Evolutionary conservation across 2,113 vertebrate genomes (phyloP).

Genomic region (Microtus richardsoni): DNA sequence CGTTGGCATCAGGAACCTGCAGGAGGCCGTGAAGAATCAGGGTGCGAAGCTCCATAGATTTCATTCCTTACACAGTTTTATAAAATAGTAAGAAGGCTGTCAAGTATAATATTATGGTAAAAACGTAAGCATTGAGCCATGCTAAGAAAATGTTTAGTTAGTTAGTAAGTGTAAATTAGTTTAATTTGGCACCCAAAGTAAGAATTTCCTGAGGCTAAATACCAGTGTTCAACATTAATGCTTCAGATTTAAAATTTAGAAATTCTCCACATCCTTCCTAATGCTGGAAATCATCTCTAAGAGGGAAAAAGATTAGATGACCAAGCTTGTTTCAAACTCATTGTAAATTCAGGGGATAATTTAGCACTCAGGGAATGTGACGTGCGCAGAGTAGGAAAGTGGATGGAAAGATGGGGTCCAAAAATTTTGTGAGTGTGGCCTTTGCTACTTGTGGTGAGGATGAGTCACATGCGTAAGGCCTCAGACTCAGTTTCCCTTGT

Average conservation of each 20-base stretch:
- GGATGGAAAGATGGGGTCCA: background rate
- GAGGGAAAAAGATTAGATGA: background rate
- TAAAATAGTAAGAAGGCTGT: conserved; percentile 48
- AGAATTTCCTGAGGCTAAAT: conserved; percentile 73
- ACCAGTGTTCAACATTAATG: conserved; percentile 67
- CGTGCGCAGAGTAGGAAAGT: background rate
- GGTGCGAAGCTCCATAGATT: conserved; percentile 55
- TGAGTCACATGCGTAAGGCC: background rate
- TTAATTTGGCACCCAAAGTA: conserved; percentile 75
- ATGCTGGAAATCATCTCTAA: conserved; percentile 54
- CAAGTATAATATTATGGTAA: conserved; percentile 68
- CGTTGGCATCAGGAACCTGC: conserved; percentile 34
- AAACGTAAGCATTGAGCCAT: conserved; percentile 55
- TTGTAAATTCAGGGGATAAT: background rate
- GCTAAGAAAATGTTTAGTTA: conserved; percentile 75
- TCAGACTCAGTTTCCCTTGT: background rate
- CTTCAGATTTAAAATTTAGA: conserved; percentile 71
- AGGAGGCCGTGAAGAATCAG: conserved; percentile 48
- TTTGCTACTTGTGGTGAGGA: background rate
- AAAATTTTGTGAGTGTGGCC: background rate
- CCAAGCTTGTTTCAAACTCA: conserved; percentile 37
- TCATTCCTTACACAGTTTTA: conserved; percentile 42
- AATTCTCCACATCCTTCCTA: conserved; percentile 61
- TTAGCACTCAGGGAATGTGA: background rate
- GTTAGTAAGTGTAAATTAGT: conserved; percentile 77